Evolutionary conservation across 2,797 vertebrate genomes (phyloP).

Genomic region (Galaxias olidus): DNA sequence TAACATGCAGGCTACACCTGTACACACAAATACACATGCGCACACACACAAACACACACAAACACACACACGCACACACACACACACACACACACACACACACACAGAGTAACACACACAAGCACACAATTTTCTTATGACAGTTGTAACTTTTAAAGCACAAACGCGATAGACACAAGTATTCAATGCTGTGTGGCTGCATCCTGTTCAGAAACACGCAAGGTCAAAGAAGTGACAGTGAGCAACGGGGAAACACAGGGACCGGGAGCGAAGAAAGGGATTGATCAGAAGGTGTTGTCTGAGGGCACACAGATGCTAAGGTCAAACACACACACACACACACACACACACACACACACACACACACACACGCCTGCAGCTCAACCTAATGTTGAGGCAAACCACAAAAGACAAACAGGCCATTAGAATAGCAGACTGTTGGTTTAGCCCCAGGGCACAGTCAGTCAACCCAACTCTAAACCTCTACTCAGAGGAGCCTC

Average conservation of each 20-base stretch:
- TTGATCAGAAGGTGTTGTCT: no score
- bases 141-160: not conserved
- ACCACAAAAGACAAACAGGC: slow-evolving; percentile 1
- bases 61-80: slow-evolving; percentile 15
- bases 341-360: slow-evolving; percentile 9
- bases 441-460: no score
- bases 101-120: slow-evolving; percentile 13
- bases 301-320: no score
- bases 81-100: slow-evolving; percentile 20
- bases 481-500: no score
- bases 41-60: slow-evolving; percentile 10
- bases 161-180: not conserved
- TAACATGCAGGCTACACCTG: slow-evolving; percentile 1
- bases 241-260: no score
- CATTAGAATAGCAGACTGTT: not conserved
- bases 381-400: slow-evolving; percentile 4
- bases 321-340: not conserved
- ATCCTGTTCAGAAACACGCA: no score
- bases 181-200: not conserved
- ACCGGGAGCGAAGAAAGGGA: no score
- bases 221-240: no score
- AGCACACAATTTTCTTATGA: slow-evolving; percentile 3
- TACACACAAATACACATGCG: slow-evolving; percentile 22
- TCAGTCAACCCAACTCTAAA: no score
- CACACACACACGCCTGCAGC: not conserved